These are phyloP conservation scores for Amiota mariae DNA, from an alignment of 2,888 invertebrate genomes.

Conservation along the genomic window DNA sequence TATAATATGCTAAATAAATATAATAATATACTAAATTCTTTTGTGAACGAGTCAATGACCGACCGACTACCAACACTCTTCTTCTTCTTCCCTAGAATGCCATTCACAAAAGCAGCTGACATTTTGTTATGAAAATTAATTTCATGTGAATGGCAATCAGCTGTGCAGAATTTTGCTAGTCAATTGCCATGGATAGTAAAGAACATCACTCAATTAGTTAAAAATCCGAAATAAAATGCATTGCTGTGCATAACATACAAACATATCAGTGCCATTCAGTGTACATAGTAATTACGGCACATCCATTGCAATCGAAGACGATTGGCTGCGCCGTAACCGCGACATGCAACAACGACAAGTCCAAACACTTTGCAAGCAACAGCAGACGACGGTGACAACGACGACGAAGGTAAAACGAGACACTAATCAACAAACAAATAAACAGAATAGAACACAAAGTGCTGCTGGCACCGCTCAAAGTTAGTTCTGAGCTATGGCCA, in stretches of 20 bases:
- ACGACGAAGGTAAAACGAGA: neutral
- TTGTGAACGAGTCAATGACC: no score
- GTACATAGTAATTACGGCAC: neutral
- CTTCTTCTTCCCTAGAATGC: no score
- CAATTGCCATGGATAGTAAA: no score
- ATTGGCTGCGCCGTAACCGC: neutral
- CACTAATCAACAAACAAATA: constrained; percentile 2
- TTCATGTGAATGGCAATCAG: neutral
- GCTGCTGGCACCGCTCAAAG: neutral
- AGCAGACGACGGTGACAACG: neutral
- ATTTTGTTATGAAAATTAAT: neutral
- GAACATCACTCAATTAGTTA: neutral
- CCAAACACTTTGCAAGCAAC: constrained; percentile 10
- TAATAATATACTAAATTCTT: no score
- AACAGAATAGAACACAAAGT: constrained; percentile 2
- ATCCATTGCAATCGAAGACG: neutral
- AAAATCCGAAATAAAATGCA: neutral
- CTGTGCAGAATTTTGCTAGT: neutral
- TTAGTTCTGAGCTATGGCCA: constrained; percentile 12
- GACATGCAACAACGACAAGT: constrained; percentile 10
- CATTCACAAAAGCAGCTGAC: neutral
- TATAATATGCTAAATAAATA: no score
- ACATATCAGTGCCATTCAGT: constrained; percentile 22
- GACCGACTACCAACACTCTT: no score
- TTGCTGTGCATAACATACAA: neutral